Evolutionary conservation across 92 coral and sea anemone species (phyloP).

Genomic region (Porites evermanni): DNA sequence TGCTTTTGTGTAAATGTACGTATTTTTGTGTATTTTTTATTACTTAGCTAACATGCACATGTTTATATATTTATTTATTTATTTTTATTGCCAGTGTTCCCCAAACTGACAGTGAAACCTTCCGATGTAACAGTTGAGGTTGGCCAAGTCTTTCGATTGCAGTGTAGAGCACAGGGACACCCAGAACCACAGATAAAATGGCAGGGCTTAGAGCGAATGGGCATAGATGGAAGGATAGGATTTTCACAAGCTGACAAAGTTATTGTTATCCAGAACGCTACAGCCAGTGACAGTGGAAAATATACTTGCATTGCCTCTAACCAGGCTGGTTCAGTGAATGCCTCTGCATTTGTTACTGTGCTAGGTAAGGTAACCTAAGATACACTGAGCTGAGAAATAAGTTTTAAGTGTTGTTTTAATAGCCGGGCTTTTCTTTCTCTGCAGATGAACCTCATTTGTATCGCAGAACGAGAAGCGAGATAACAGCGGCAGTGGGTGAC

Average conservation of each 20-base stretch:
- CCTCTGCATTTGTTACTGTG: slow-evolving; percentile 79
- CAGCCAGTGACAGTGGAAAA: slow-evolving; percentile 70
- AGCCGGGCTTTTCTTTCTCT: not conserved
- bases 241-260: slow-evolving; percentile 37
- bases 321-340: slow-evolving; percentile 79
- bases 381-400: not conserved
- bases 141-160: slow-evolving; percentile 61
- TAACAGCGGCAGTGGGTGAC: slow-evolving; percentile 56
- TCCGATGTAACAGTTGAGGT: slow-evolving; percentile 54
- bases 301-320: slow-evolving; percentile 82
- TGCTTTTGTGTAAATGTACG: too few relatives aligned
- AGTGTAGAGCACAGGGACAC: slow-evolving; percentile 76
- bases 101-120: slow-evolving; percentile 58
- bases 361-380: slow-evolving; percentile 49
- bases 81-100: slow-evolving; percentile 56
- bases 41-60: not conserved
- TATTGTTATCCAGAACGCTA: slow-evolving; percentile 62
- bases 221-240: slow-evolving; percentile 64
- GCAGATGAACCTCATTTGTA: slow-evolving; percentile 70
- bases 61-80: not conserved
- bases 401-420: not conserved
- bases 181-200: slow-evolving; percentile 73
- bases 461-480: slow-evolving; percentile 60
- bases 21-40: too few relatives aligned
- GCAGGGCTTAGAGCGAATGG: slow-evolving; percentile 76